Conservation (phyloP, 2,113 vertebrate genomes). For the Triplophysa tibetana region DNA sequence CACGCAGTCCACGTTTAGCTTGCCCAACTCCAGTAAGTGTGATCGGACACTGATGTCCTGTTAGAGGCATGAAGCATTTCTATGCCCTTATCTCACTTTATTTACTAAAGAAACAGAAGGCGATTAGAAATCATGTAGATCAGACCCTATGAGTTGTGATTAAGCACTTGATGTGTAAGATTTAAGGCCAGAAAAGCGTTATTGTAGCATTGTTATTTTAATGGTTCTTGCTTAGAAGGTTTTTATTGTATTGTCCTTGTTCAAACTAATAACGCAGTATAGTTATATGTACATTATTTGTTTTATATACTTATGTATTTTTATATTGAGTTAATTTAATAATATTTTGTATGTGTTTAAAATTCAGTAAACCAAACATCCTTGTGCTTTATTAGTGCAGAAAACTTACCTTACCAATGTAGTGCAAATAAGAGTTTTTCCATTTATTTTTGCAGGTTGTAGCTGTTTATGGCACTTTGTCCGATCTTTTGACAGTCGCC, state of each 20-base stretch:
- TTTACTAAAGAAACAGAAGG: not conserved
- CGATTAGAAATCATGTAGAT: not conserved
- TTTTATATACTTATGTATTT: too few species aligned
- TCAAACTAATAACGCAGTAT: too few species aligned
- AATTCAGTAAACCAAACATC: not conserved
- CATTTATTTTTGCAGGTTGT: constrained; percentile 79
- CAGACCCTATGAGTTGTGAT: not conserved
- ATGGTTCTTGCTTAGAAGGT: not conserved
- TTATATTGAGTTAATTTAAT: too few species aligned
- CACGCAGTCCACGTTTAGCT: constrained; percentile 9
- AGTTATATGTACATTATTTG: too few species aligned
- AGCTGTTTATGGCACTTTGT: constrained; percentile 90
- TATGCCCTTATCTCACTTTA: not conserved
- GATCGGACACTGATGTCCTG: constrained; percentile 7
- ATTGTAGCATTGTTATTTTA: not conserved
- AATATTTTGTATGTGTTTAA: not conserved
- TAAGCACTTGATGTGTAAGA: not conserved
- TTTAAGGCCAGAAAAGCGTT: not conserved
- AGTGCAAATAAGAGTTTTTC: not conserved
- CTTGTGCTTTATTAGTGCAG: not conserved
- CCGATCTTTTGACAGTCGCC: constrained; percentile 91
- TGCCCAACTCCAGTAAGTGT: constrained; percentile 10
- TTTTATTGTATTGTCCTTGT: not conserved
- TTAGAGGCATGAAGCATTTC: not conserved
- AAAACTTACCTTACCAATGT: not conserved